Percentiles rank a stretch among this genome's conserved stretches.
Conservation (phyloP, 2,888 invertebrate species). For the Buathra laborator region DNA sequence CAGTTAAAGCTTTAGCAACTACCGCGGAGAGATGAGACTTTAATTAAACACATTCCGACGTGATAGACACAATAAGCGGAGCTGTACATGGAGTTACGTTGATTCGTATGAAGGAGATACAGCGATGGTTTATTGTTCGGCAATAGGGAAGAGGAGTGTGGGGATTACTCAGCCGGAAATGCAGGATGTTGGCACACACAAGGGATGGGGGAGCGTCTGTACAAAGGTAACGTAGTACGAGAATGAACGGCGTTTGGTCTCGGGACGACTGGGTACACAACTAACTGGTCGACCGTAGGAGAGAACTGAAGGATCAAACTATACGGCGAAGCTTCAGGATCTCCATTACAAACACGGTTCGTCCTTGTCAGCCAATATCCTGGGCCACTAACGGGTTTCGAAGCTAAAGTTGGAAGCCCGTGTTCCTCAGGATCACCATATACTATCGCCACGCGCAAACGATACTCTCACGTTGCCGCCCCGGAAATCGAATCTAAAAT, state of each 20-base stretch:
- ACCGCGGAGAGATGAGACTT: background rate
- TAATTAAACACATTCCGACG: background rate
- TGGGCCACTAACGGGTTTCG: slow-evolving; percentile 63
- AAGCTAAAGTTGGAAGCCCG: slow-evolving; percentile 67
- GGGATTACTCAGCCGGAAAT: slow-evolving; percentile 46
- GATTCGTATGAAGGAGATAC: slow-evolving; percentile 31
- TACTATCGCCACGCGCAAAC: slow-evolving; percentile 58
- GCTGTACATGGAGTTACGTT: slow-evolving; percentile 18
- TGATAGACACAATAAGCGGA: slow-evolving; percentile 1
- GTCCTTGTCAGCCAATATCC: slow-evolving; percentile 73
- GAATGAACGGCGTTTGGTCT: slow-evolving; percentile 58
- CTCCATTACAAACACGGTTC: slow-evolving; percentile 72
- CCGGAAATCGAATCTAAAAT: slow-evolving; percentile 69
- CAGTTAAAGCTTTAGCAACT: background rate
- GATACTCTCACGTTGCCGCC: slow-evolving; percentile 56
- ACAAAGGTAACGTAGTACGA: slow-evolving; percentile 63
- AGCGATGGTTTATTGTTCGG: slow-evolving; percentile 31
- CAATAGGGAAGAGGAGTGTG: background rate
- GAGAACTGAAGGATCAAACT: slow-evolving; percentile 70
- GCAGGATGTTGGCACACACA: slow-evolving; percentile 61
- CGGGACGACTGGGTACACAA: slow-evolving; percentile 66
- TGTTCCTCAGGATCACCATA: slow-evolving; percentile 69
- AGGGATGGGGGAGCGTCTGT: slow-evolving; percentile 40
- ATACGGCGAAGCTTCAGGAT: slow-evolving; percentile 66
- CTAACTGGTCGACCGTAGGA: slow-evolving; percentile 57